Base-by-base conservation (phyloP, 2,888 invertebrate genomes). In the Celastrina argiolus region DNA sequence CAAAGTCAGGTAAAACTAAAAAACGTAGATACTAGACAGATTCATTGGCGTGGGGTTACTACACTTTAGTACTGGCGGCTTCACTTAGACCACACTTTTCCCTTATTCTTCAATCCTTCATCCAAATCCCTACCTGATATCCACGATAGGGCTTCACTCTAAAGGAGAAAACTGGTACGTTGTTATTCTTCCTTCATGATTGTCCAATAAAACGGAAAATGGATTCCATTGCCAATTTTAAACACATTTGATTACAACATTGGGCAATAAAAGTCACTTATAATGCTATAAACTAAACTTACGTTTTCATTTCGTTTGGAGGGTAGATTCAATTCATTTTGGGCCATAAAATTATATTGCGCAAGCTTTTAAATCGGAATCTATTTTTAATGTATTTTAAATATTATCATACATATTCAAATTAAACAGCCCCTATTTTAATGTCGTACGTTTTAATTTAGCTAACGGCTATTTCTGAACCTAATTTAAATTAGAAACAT, bases 231-330 rank as follows among this genome's bases (percentile, higher is more conserved):
- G 51, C 7, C 22, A 51, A 51, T 51, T 51, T 51, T 22, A 51
- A 26, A 51, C 22, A 51, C 18, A 10, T 22, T 3, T 14, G 51
- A 51, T 51, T 26, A 51, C 12, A 51, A 51, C 51, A 8, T 26
- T 51, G 51, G 22, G 51, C 51, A 22, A 51, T 51, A 51, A 51
- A 51, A 51, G 51, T 51, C 51, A 51, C 51, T 51, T 51, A 22
- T 51, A 51, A 14, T 51, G 51, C 8, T 26, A 10, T 22, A 51
- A 51, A 51, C 51, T 18, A 22, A 10, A 26, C 26, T 51, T 51
- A 3, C 45, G 51, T 22, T 51, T 45, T 18, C 18, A 45, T 45
- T 51, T 51, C 26, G 26, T 26, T 51, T 22, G 12, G 22, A 51
- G 51, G 51, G 51, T 51, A 26, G 51, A 51, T 14, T 51, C 22